Conservation (phyloP, 1,140 invertebrate genomes). For the Thrips palmi region DNA sequence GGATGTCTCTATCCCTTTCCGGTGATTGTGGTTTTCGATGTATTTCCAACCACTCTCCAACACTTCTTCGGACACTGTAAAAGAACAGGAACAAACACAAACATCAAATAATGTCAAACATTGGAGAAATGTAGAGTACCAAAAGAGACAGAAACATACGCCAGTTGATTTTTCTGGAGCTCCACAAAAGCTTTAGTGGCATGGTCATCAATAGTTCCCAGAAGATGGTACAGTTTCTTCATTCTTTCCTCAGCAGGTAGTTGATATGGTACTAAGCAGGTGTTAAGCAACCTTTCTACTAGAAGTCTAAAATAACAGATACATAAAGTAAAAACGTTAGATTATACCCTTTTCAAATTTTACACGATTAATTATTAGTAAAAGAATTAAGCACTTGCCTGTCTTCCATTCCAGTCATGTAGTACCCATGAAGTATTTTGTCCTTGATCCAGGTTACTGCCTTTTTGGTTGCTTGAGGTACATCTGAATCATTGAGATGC, state of each 20-base stretch:
- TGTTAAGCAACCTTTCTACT: constrained; percentile 88
- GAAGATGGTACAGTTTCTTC: constrained; percentile 84
- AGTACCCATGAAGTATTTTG: constrained; percentile 88
- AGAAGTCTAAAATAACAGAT: constrained; percentile 51
- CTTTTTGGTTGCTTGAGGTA: constrained; percentile 69
- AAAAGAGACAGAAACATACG: constrained; percentile 26
- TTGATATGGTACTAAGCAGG: constrained; percentile 86
- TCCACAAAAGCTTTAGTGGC: constrained; percentile 91
- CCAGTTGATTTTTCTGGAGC: constrained; percentile 78
- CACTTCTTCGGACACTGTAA: constrained; percentile 60
- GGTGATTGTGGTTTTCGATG: constrained; percentile 40
- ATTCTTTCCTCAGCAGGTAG: constrained; percentile 70
- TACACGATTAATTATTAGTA: neutral
- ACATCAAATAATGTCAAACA: constrained; percentile 6
- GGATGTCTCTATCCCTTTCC: constrained; percentile 48
- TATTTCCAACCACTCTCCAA: constrained; percentile 69
- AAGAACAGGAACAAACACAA: no score
- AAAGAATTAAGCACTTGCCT: constrained; percentile 22
- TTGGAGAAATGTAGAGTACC: neutral
- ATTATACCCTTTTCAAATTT: neutral
- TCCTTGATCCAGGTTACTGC: constrained; percentile 94
- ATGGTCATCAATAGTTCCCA: constrained; percentile 85
- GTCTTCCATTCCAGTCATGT: constrained; percentile 58
- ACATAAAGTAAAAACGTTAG: constrained; percentile 11
- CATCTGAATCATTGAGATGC: constrained; percentile 63